Conservation (phyloP, 2,113 vertebrate species). For the Pogona vitticeps region DNA sequence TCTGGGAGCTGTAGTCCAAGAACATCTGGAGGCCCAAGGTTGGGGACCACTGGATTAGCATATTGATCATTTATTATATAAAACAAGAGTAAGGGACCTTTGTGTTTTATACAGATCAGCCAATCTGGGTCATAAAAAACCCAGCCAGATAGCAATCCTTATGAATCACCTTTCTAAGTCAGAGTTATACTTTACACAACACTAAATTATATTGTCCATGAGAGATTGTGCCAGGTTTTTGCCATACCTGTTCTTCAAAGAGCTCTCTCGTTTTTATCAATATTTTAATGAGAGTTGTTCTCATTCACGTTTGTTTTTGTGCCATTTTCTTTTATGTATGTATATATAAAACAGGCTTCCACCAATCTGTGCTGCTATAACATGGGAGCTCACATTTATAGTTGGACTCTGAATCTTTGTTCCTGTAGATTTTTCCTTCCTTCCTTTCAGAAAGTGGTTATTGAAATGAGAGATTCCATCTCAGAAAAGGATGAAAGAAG, state of each 20-base stretch:
- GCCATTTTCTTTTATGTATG: neutral
- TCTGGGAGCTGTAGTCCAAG: too few species aligned
- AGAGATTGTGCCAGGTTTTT: neutral
- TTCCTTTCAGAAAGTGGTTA: too few species aligned
- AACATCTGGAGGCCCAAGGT: too few species aligned
- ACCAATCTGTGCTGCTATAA: neutral
- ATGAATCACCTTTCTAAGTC: neutral
- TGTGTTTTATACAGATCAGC: neutral
- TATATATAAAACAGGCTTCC: neutral
- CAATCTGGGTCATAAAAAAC: neutral
- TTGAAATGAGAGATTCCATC: too few species aligned
- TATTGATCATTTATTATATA: neutral
- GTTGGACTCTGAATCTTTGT: neutral
- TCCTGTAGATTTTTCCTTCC: too few species aligned
- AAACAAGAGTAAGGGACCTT: too few species aligned
- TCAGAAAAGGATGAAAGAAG: too few species aligned
- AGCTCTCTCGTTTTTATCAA: neutral
- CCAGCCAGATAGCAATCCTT: neutral
- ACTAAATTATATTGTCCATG: neutral
- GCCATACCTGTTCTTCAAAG: neutral
- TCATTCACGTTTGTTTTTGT: neutral
- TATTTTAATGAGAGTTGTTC: neutral
- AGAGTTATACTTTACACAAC: neutral
- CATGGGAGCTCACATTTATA: neutral
- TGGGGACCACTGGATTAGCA: neutral